These are phyloP conservation scores for Marcusenius ussheri DNA, from an alignment of 2,113 vertebrate species.

Conservation along the genomic window DNA sequence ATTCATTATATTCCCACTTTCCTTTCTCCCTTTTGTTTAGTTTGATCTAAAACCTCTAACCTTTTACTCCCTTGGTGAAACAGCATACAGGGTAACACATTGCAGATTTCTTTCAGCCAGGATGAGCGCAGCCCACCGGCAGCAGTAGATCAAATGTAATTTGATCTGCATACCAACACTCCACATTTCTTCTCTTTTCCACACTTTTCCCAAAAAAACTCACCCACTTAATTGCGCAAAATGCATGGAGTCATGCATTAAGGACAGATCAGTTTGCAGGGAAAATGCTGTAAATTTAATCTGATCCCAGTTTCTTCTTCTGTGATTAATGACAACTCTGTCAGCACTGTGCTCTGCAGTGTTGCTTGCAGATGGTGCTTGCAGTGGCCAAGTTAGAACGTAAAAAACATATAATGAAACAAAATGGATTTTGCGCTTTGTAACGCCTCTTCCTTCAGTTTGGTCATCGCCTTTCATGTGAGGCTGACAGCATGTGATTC, in stretches of 20 bases:
- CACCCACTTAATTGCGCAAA: not conserved
- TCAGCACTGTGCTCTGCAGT: not conserved
- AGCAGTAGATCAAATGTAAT: not conserved
- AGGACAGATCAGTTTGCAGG: not conserved
- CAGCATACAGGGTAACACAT: not conserved
- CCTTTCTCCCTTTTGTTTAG: not conserved
- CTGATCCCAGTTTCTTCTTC: not conserved
- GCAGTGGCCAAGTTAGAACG: not conserved
- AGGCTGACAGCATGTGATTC: not conserved
- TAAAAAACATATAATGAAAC: not conserved
- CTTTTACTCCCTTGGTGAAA: not conserved
- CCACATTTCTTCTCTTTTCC: not conserved
- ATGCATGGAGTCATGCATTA: not conserved
- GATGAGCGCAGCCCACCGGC: not conserved
- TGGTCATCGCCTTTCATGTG: not conserved
- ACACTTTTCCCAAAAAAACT: not conserved
- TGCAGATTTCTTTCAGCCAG: not conserved
- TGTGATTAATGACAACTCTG: not conserved
- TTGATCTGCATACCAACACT: not conserved
- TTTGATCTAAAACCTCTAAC: not conserved
- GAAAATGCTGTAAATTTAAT: slow-evolving; percentile 1
- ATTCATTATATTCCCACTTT: not conserved
- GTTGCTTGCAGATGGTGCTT: not conserved
- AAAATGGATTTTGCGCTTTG: not conserved
- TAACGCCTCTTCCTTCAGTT: not conserved